Evolutionary conservation across 2,888 invertebrate genomes (phyloP).

Genomic region (Oscheius sp.): DNA sequence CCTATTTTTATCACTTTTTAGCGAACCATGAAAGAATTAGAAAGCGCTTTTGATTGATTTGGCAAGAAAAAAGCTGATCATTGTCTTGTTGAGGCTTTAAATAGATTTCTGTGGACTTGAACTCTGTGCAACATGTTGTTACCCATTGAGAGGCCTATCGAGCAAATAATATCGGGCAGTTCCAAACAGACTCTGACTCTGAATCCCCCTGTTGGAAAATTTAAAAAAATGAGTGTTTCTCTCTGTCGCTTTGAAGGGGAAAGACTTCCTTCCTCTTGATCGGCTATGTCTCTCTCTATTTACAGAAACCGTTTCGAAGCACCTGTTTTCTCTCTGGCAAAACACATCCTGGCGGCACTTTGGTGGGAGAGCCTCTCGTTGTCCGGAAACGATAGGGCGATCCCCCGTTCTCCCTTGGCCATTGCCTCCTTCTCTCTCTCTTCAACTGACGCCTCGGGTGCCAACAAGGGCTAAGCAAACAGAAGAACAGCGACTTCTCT

Average conservation of each 20-base stretch:
- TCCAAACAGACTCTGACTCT: no score
- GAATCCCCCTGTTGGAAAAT: no score
- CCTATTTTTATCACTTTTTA: no score
- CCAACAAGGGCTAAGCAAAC: conserved; percentile 28
- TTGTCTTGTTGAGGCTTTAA: no score
- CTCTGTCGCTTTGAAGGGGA: not conserved
- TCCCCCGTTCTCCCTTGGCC: not conserved
- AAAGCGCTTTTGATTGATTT: no score
- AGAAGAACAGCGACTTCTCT: conserved; percentile 13
- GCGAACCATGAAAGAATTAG: no score
- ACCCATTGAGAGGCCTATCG: no score
- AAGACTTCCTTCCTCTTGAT: not conserved
- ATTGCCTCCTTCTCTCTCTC: not conserved
- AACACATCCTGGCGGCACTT: not conserved
- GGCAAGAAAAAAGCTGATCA: no score
- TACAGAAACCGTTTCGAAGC: not conserved
- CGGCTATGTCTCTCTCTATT: not conserved
- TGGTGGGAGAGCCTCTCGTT: not conserved
- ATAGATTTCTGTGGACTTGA: no score
- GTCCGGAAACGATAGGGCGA: not conserved
- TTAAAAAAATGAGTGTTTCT: no score
- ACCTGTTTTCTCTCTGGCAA: conserved; percentile 1
- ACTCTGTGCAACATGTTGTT: no score
- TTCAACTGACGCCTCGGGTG: conserved; percentile 16
- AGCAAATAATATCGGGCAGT: no score